Evolutionary conservation across 2,888 invertebrate genomes (phyloP), one percentile per base, ranked within the genome.

Genomic region (Myathropa florea): DNA sequence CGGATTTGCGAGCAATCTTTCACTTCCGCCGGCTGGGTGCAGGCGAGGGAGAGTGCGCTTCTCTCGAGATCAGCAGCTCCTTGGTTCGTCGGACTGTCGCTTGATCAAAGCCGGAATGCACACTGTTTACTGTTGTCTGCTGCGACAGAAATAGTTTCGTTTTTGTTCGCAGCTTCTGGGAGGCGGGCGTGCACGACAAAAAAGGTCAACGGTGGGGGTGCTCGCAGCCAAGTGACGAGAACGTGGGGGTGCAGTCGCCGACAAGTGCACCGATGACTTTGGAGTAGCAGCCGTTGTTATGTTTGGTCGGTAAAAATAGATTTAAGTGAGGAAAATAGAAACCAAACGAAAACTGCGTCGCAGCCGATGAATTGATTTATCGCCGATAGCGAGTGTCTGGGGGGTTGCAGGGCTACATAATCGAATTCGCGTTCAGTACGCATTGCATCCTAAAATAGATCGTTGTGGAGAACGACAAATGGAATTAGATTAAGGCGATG

Each of bases 231-330:
- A 46, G 18, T 18, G n/a, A 4, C 46, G 18, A n/a, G 4, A 46
- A 18, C 46, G 46, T 39, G 39, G 39, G 39, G 39, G 39, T 39
- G 39, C 59, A 26, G 14, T 59, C 59, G 12, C 9, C 59, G 59
- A 57, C 59, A 68, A 77, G 33, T 68, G 68, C 61, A 78, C 7
- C 18, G 57, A 71, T 10, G 78, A 57, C 78, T 78, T 71, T 78
- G 78, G 71, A 78, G 30, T 57, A 57, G 30, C 30, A 61, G 53
- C 28, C 60, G 4, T 60, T 76, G 14, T 33, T 46, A 23, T 23
- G 46, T n/a, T 46, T 18, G 46, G 23, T 2, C 9, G 21, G 9
- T 72, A 65, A 64, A 79, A 79, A 71, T 79, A 79, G 79, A 59
- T 18, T 30, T 3, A 14, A 23, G 28, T n/a, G 46, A 46, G 46